A percentile compares a stretch with the other conserved stretches of the same genome.
Evolutionary conservation across 2,113 vertebrate species (phyloP).

Genomic region (Aepyceros melampus): DNA sequence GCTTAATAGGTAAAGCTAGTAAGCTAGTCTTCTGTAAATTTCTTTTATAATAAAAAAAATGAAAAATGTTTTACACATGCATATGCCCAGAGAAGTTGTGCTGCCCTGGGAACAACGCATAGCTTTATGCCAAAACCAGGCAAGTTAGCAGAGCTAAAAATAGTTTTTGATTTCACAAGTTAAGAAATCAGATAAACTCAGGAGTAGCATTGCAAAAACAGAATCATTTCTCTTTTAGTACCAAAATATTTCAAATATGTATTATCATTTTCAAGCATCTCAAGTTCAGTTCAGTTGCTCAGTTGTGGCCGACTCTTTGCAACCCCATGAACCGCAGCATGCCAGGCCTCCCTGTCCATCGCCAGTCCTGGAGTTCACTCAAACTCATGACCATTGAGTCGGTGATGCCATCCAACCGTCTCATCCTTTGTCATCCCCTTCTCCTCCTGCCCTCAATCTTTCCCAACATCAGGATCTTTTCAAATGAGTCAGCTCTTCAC

Average conservation of each 20-base stretch:
- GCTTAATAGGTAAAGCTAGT: too few species aligned
- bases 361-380: background rate
- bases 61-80: background rate
- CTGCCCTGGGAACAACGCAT: background rate
- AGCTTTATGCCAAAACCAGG: background rate
- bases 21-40: background rate
- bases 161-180: background rate
- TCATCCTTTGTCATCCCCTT: background rate
- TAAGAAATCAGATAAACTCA: slow-evolving; percentile 17
- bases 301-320: accelerated
- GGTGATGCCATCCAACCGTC: background rate
- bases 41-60: background rate
- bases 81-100: background rate
- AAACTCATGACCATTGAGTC: background rate
- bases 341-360: background rate
- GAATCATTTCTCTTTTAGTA: background rate
- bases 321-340: accelerated
- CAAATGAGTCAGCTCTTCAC: background rate
- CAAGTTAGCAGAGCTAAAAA: background rate
- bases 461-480: background rate
- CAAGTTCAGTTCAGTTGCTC: background rate
- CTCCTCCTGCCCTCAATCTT: background rate
- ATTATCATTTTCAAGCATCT: background rate
- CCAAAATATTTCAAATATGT: background rate
- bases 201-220: background rate